Evolutionary conservation across 2,888 invertebrate species (phyloP).

Genomic region (Parnassius mnemosyne): DNA sequence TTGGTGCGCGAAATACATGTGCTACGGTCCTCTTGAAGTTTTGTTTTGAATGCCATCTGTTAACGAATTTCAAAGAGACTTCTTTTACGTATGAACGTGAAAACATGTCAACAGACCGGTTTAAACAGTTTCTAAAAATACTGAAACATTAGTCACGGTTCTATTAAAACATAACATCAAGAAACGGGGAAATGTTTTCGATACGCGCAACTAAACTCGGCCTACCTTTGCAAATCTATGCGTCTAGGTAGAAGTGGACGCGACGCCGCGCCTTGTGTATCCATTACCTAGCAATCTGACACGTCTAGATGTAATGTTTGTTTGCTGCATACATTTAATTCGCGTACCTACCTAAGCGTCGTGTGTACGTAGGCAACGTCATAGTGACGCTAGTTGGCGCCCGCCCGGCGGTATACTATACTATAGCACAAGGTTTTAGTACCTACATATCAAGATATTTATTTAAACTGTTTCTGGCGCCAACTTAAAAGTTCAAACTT

Average conservation of each 20-base stretch:
- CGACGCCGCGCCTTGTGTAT: conserved; percentile 2
- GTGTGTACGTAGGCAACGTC: conserved; percentile 41
- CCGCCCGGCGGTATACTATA: conserved; percentile 32
- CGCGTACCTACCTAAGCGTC: conserved; percentile 34
- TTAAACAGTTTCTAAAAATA: too few relatives aligned
- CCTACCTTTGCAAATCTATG: background rate
- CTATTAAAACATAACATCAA: too few relatives aligned
- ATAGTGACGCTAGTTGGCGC: conserved; percentile 41
- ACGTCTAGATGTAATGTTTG: conserved; percentile 28
- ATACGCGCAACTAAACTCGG: background rate
- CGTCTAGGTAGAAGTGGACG: conserved; percentile 1
- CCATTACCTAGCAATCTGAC: conserved; percentile 13
- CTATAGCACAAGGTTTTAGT: conserved; percentile 27
- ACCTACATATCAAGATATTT: background rate
- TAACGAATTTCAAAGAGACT: too few relatives aligned
- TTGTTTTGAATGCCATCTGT: too few relatives aligned
- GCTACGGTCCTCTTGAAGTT: too few relatives aligned
- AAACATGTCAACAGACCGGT: too few relatives aligned
- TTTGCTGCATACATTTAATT: conserved; percentile 31
- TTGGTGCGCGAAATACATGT: too few relatives aligned
- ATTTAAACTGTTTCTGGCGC: too few relatives aligned
- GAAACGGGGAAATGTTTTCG: background rate
- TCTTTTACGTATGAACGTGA: too few relatives aligned
- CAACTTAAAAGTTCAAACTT: too few relatives aligned
- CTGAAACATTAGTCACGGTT: too few relatives aligned